Conservation (phyloP, 2,797 vertebrate genomes). For the Tangara arthus region DNA sequence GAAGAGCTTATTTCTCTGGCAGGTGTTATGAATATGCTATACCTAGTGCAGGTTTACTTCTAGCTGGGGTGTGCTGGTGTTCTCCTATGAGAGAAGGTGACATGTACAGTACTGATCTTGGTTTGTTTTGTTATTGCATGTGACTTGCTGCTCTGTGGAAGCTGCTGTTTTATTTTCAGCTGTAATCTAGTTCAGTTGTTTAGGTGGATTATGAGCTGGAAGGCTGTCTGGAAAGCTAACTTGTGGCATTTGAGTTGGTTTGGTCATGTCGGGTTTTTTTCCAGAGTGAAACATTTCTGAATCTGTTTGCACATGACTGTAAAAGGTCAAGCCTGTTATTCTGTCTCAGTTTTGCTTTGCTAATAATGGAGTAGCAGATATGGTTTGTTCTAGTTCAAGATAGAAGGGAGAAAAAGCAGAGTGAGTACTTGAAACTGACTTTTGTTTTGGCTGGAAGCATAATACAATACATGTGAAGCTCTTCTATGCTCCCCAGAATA, state of each 20-base stretch:
- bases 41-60: not conserved
- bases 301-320: not conserved
- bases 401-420: not conserved
- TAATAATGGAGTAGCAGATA: not conserved
- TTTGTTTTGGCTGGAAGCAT: not conserved
- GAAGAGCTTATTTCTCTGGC: not conserved
- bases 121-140: not conserved
- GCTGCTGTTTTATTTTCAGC: not conserved
- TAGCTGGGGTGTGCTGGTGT: not conserved
- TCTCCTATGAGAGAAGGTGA: fast-evolving
- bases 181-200: not conserved
- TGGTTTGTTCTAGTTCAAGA: not conserved
- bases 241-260: not conserved
- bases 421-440: not conserved
- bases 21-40: fast-evolving
- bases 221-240: not conserved
- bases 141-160: not conserved
- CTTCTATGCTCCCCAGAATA: fast-evolving
- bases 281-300: not conserved
- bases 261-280: not conserved
- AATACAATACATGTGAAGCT: fast-evolving
- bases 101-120: fast-evolving
- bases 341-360: not conserved
- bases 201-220: not conserved
- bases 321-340: not conserved